These are phyloP conservation scores for Crotalus tigris DNA, from an alignment of 2,113 vertebrate species.

Conservation along the genomic window DNA sequence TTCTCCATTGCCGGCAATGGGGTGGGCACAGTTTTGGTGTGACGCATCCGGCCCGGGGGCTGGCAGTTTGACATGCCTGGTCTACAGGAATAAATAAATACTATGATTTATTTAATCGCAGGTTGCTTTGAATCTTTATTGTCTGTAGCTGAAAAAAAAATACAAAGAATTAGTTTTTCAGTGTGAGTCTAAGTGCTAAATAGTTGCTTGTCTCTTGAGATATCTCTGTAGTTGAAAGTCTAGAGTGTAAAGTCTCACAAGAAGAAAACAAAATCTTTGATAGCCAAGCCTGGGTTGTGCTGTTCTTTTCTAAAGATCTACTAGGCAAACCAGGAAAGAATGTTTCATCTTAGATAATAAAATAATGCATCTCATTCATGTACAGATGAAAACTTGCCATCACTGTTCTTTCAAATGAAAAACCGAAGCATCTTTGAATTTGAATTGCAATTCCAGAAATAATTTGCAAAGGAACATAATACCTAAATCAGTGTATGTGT, in stretches of 20 bases:
- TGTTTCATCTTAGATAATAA: neutral
- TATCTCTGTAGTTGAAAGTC: neutral
- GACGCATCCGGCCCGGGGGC: too few relatives aligned
- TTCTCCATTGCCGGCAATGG: too few relatives aligned
- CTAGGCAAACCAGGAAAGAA: neutral
- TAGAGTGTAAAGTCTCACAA: neutral
- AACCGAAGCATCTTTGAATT: neutral
- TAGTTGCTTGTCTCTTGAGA: neutral
- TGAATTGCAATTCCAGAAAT: neutral
- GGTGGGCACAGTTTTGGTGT: too few relatives aligned
- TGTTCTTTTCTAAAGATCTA: neutral
- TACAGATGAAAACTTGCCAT: neutral
- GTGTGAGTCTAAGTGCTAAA: neutral
- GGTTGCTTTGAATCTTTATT: neutral
- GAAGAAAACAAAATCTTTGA: neutral
- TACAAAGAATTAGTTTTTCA: neutral
- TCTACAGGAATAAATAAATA: neutral
- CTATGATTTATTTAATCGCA: neutral
- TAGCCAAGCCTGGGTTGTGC: neutral
- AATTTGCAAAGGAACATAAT: neutral
- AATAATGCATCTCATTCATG: neutral
- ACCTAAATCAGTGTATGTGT: neutral
- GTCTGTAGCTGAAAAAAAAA: neutral
- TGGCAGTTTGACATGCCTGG: too few relatives aligned
- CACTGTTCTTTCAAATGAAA: neutral